Evolutionary conservation across 2,888 invertebrate genomes (phyloP).

Genomic region (Drosophila conformis): DNA sequence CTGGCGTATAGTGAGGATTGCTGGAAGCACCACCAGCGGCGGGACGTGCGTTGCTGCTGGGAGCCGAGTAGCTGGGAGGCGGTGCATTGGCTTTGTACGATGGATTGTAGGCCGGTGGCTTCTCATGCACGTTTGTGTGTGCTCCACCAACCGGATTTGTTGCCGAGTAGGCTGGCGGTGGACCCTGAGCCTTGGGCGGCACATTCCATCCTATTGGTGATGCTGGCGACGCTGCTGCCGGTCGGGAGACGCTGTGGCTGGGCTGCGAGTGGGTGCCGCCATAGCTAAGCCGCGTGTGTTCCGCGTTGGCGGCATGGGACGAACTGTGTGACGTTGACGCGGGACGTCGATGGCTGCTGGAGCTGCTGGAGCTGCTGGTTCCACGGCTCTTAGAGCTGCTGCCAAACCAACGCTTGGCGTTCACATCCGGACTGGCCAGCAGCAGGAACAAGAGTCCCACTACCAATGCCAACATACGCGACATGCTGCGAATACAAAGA

Average conservation of each 20-base stretch:
- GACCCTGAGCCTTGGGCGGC: conserved; percentile 79
- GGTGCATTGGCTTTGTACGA: conserved; percentile 73
- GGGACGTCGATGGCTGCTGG: conserved; percentile 37
- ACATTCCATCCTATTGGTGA: conserved; percentile 84
- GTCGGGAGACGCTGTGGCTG: conserved; percentile 24
- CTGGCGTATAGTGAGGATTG: conserved; percentile 62
- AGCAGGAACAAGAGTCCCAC: conserved; percentile 54
- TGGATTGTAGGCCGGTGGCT: conserved; percentile 82
- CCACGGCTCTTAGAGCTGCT: conserved; percentile 65
- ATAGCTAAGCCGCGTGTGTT: conserved; percentile 73
- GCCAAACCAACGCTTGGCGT: conserved; percentile 71
- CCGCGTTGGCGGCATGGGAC: conserved; percentile 27
- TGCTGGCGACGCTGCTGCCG: conserved; percentile 48
- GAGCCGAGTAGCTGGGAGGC: conserved; percentile 77
- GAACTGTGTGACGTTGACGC: conserved; percentile 30
- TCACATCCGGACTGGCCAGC: conserved; percentile 50
- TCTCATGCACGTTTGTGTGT: conserved; percentile 81
- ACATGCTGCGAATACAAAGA: conserved; percentile 49
- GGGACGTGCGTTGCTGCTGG: conserved; percentile 59
- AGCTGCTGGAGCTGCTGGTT: conserved; percentile 42
- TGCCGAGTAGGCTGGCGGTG: conserved; percentile 83
- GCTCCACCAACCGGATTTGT: conserved; percentile 82
- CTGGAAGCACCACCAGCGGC: conserved; percentile 17
- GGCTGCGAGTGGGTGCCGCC: conserved; percentile 51
- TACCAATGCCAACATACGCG: conserved; percentile 34